Base-by-base conservation (phyloP, 2,113 vertebrate genomes). In the Perca fluviatilis region DNA sequence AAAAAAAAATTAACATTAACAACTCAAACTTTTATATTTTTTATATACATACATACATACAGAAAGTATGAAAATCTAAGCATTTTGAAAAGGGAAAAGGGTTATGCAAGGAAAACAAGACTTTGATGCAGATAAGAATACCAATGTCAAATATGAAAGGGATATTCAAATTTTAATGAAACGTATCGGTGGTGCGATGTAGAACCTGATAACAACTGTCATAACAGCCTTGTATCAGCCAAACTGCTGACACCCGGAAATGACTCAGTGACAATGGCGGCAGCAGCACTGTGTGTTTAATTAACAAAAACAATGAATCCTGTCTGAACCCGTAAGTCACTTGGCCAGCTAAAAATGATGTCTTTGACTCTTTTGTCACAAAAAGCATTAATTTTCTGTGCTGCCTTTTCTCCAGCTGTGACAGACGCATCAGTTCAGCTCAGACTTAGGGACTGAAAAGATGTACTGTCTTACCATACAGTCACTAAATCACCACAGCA, bases 221-320 rank as follows among this genome's bases (percentile, higher is more conserved):
- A 68, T 67, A 51, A 43, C 57, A 74, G 43, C 25, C 21, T 36
- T 13, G 21, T 6, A 14, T 69, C 46, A 40, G 76, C 8, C 46
- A 13, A 30, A 21, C 63, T 46, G 64, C 56, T 61, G 21, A 50
- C 21, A 53, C 14, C 61, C 73, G 70, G 72, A 89, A 85, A 75
- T 67, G 47, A 63, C 13, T 83, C 54, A 64, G 40, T 43, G 9
- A 43, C 40, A 11, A 43, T 43, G 40, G 7, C 40, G 66, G 53
- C 63, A 70, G 23, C 15, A 43, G 58, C 40, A 6, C 19, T 19
- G 36, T 21, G 19, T 21, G 18, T 78, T 78, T 65, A n/a, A 62
- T 77, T 18, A 69, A 51, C 47, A 43, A 73, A 66, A 73, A 15
- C 40, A 40, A 6, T 53, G 9, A 67, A 67, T 77, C 67, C 73